Evolutionary conservation across 2,888 invertebrate genomes (phyloP).

Genomic region (Meteorus colon): DNA sequence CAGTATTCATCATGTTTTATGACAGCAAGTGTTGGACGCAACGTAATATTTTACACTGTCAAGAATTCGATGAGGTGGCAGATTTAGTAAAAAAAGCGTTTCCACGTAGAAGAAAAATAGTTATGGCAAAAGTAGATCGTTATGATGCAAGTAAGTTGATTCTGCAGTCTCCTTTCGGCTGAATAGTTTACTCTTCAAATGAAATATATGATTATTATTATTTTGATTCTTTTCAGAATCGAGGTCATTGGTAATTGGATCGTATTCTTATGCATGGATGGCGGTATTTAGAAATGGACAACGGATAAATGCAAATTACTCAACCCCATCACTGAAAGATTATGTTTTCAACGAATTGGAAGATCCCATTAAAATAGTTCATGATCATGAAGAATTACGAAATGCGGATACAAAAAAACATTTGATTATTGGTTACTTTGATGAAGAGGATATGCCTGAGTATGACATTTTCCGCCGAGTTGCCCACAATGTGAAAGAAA

Average conservation of each 20-base stretch:
- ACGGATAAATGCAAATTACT: slow-evolving; percentile 91
- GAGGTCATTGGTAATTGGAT: too few relatives aligned
- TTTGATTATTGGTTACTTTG: slow-evolving; percentile 94
- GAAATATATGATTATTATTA: slow-evolving; percentile 79
- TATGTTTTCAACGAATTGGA: slow-evolving; percentile 93
- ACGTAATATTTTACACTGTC: too few relatives aligned
- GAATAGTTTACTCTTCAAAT: neutral
- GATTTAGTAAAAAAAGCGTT: too few relatives aligned
- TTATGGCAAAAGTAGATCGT: too few relatives aligned
- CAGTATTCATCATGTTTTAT: too few relatives aligned
- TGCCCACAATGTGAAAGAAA: slow-evolving; percentile 92
- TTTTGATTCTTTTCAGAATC: too few relatives aligned
- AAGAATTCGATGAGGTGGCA: too few relatives aligned
- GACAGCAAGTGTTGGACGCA: too few relatives aligned
- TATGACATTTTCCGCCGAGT: slow-evolving; percentile 87
- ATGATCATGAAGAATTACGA: slow-evolving; percentile 81
- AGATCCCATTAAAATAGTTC: slow-evolving; percentile 88
- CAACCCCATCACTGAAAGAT: slow-evolving; percentile 89
- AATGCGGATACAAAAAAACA: slow-evolving; percentile 86
- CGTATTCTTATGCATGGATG: slow-evolving; percentile 69
- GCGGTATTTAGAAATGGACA: slow-evolving; percentile 95
- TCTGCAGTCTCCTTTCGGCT: too few relatives aligned
- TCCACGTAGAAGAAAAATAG: too few relatives aligned
- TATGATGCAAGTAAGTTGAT: too few relatives aligned
- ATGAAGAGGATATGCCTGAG: slow-evolving; percentile 84